phyloP scores from a whole-genome alignment of 2,888 invertebrate species.

The Subacronicta megacephala region DNA sequence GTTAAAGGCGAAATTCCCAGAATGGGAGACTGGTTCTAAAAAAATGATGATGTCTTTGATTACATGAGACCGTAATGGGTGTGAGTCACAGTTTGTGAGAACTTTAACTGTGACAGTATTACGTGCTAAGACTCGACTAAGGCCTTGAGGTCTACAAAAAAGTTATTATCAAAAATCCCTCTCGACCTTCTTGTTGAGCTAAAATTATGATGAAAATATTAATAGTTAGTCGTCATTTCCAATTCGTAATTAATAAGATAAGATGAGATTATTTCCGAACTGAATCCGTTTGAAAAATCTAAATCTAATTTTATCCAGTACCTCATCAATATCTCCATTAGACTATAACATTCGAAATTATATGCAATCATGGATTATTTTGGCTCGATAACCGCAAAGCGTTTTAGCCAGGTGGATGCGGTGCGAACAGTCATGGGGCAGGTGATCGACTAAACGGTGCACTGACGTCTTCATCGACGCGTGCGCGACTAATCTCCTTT shows the following conservation, averaged over 20 bases:
- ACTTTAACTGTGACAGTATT: slow-evolving; percentile 32
- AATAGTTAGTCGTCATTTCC: too few species aligned
- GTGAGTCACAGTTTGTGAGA: slow-evolving; percentile 66
- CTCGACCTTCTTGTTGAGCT: slow-evolving; percentile 8
- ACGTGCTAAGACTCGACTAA: slow-evolving; percentile 13
- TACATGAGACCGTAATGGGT: slow-evolving; percentile 58
- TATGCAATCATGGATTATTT: slow-evolving; percentile 53
- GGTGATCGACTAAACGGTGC: slow-evolving; percentile 71
- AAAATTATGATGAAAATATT: neutral
- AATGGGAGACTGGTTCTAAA: slow-evolving; percentile 60
- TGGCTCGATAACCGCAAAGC: slow-evolving; percentile 62
- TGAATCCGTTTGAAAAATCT: neutral
- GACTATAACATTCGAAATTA: slow-evolving; percentile 20
- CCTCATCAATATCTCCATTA: slow-evolving; percentile 13
- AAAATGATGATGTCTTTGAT: slow-evolving; percentile 63
- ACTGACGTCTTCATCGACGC: slow-evolving; percentile 79
- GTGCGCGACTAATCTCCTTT: slow-evolving; percentile 81
- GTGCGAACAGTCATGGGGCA: slow-evolving; percentile 63
- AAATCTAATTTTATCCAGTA: slow-evolving; percentile 2
- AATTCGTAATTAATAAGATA: too few species aligned
- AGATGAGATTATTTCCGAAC: neutral
- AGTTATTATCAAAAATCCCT: slow-evolving; percentile 17
- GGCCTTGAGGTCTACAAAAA: slow-evolving; percentile 15
- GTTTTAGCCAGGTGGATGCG: slow-evolving; percentile 71
- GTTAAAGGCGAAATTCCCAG: slow-evolving; percentile 61